These are phyloP conservation scores for Pseudomugil gertrudae DNA, from an alignment of 2,797 vertebrate species.

Conservation along the genomic window DNA sequence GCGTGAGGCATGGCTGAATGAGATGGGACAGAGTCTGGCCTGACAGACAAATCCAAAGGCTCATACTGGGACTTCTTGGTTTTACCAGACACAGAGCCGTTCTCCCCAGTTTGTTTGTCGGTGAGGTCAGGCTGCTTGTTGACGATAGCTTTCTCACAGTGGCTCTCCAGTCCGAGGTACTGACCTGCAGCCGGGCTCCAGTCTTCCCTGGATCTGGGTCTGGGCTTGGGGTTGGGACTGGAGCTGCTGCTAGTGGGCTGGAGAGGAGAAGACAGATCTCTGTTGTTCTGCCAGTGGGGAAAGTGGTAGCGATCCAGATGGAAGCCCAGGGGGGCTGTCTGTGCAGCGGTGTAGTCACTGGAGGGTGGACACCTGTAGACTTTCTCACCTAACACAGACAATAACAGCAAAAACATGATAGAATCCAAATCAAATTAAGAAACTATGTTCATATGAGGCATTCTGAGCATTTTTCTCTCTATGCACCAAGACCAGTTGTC, in stretches of 20 bases:
- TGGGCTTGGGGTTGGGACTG: conserved; percentile 62
- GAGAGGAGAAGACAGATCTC: conserved; percentile 82
- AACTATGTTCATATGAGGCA: conserved; percentile 50
- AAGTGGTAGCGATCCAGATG: conserved; percentile 90
- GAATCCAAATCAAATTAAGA: conserved; percentile 54
- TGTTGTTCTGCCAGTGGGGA: conserved; percentile 86
- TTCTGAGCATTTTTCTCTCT: conserved; percentile 55
- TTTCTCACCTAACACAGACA: conserved; percentile 88
- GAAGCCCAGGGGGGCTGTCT: conserved; percentile 89
- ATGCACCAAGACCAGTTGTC: conserved; percentile 88
- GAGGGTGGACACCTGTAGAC: conserved; percentile 91
- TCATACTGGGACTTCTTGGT: conserved; percentile 90
- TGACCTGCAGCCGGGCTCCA: conserved; percentile 81
- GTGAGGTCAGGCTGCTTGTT: conserved; percentile 62
- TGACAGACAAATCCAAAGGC: conserved; percentile 91
- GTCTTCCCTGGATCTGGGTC: conserved; percentile 82
- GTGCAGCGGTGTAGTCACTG: conserved; percentile 88
- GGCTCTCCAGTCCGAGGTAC: conserved; percentile 84
- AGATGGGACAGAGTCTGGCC: conserved; percentile 81
- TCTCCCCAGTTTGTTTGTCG: conserved; percentile 77
- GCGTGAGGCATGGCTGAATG: conserved; percentile 71
- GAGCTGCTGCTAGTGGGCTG: conserved; percentile 73
- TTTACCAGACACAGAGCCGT: conserved; percentile 65
- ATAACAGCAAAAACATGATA: conserved; percentile 53
- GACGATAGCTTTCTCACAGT: conserved; percentile 64